These are phyloP conservation scores for Cataglyphis rosenhaueri DNA, from an alignment of 2,888 invertebrate species.

Conservation along the genomic window DNA sequence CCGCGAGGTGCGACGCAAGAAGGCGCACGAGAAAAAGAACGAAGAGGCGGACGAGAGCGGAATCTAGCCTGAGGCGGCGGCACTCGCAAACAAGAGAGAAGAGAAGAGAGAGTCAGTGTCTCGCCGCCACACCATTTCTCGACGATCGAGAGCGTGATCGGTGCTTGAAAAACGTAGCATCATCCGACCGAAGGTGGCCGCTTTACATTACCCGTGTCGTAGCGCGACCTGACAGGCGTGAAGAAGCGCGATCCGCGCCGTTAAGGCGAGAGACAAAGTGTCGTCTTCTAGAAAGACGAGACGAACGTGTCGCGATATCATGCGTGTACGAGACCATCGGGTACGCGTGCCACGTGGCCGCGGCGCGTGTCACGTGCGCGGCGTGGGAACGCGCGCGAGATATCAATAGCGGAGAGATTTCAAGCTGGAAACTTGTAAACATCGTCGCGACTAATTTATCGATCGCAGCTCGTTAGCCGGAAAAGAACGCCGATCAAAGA, in stretches of 20 bases:
- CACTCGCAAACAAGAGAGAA: slow-evolving; percentile 7
- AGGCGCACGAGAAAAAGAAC: slow-evolving; percentile 32
- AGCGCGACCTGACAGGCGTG: slow-evolving; percentile 78
- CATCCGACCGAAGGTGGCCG: slow-evolving; percentile 44
- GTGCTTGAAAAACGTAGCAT: slow-evolving; percentile 59
- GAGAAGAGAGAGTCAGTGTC: background rate
- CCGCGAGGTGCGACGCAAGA: slow-evolving; percentile 27
- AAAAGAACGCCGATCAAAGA: slow-evolving; percentile 2
- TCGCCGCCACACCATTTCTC: background rate
- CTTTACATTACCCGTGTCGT: slow-evolving; percentile 67
- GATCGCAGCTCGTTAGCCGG: slow-evolving; percentile 27
- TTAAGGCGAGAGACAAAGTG: slow-evolving; percentile 76
- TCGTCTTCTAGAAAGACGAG: slow-evolving; percentile 61
- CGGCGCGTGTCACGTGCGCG: slow-evolving; percentile 35
- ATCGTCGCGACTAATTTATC: slow-evolving; percentile 48
- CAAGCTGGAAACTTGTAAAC: slow-evolving; percentile 31
- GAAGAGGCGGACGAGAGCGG: slow-evolving; percentile 41
- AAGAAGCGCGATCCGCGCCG: slow-evolving; percentile 77
- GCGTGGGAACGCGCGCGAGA: slow-evolving; percentile 44
- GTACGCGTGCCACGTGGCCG: slow-evolving; percentile 42
- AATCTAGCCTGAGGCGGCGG: slow-evolving; percentile 44
- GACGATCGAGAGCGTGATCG: slow-evolving; percentile 34
- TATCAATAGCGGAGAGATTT: slow-evolving; percentile 35
- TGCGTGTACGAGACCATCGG: slow-evolving; percentile 20
- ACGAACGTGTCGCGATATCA: slow-evolving; percentile 61